These are phyloP conservation scores for Stomatorhinus walkeri DNA, from an alignment of 2,797 vertebrate genomes.

Conservation along the genomic window DNA sequence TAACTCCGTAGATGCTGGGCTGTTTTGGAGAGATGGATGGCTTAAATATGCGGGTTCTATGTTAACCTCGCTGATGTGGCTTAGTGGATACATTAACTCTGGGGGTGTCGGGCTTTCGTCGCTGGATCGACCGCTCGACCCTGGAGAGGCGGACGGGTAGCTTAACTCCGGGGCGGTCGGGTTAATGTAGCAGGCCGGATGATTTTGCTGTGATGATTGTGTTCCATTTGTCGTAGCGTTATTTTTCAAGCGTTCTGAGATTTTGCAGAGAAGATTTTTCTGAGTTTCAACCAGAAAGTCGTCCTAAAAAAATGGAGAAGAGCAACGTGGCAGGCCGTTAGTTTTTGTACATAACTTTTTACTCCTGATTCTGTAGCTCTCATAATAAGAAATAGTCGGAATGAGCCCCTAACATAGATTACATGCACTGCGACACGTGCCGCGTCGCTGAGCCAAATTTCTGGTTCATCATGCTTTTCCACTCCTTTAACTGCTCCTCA, in stretches of 20 bases:
- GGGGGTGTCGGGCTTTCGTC: not conserved
- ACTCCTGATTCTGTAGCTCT: not conserved
- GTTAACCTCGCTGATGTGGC: not conserved
- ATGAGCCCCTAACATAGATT: not conserved
- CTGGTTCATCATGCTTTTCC: constrained; percentile 39
- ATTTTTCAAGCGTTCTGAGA: constrained; percentile 46
- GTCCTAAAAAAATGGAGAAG: constrained; percentile 45
- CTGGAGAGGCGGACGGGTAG: not conserved
- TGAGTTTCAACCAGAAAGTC: constrained; percentile 55
- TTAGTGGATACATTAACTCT: not conserved
- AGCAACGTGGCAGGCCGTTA: constrained; percentile 21
- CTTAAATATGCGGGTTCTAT: not conserved
- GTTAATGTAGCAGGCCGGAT: not conserved
- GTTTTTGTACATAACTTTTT: not conserved
- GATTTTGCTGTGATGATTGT: not conserved
- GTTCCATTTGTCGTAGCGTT: constrained; percentile 35
- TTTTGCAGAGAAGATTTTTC: constrained; percentile 45
- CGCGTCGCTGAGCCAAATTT: not conserved
- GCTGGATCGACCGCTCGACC: not conserved
- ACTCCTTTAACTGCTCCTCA: constrained; percentile 48
- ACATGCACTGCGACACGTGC: not conserved
- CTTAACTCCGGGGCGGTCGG: not conserved
- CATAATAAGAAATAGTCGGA: constrained; percentile 7
- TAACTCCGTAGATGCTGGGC: not conserved
- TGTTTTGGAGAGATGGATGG: not conserved